Conservation (phyloP, 2,888 invertebrate genomes). For the Synergus laeviventris region DNA sequence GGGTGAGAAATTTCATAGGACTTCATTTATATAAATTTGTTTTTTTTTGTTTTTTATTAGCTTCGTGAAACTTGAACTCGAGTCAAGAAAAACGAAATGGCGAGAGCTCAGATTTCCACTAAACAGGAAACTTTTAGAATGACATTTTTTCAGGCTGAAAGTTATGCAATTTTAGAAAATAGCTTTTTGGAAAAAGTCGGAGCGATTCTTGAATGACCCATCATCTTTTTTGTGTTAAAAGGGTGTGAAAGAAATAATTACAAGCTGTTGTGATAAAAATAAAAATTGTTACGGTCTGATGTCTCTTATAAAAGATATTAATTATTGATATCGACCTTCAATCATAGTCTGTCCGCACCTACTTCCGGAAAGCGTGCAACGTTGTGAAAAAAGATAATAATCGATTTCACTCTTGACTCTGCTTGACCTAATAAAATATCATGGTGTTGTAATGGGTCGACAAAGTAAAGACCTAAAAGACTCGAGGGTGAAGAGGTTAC, state of each 20-base stretch:
- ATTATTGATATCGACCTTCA: slow-evolving; percentile 29
- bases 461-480: background rate
- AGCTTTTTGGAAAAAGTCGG: background rate
- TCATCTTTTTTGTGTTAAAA: no score
- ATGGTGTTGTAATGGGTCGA: slow-evolving; percentile 6
- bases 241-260: background rate
- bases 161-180: slow-evolving; percentile 22
- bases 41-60: background rate
- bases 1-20: background rate
- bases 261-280: slow-evolving; percentile 8
- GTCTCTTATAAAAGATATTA: slow-evolving; percentile 6
- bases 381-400: slow-evolving; percentile 14
- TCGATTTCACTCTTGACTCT: slow-evolving; percentile 27
- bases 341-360: slow-evolving; percentile 16
- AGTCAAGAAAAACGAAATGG: background rate
- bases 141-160: slow-evolving; percentile 2
- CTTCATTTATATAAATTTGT: background rate
- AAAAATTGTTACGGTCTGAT: background rate
- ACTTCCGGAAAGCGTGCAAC: slow-evolving; percentile 22
- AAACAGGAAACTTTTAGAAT: slow-evolving; percentile 1
- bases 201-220: no score
- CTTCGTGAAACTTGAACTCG: background rate
- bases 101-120: background rate
- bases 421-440: slow-evolving; percentile 31
- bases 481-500: slow-evolving; percentile 27